Evolutionary conservation across 2,888 invertebrate species (phyloP), one percentile per base, ranked within the genome.

Genomic region (Orgyia antiqua): DNA sequence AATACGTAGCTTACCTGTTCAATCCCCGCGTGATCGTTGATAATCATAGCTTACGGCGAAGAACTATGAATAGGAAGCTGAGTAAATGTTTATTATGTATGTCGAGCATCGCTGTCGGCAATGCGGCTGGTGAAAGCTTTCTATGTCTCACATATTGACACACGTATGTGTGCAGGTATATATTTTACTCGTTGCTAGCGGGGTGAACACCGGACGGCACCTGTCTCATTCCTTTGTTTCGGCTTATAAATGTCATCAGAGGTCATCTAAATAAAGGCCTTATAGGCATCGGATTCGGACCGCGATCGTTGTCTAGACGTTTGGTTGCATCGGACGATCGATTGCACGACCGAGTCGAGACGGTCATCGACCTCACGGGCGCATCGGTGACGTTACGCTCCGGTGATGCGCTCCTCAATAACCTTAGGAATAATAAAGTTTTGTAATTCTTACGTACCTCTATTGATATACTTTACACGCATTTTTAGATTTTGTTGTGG

Each of bases 321-420:
- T 74, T 71, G 60, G 74, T 76, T 80, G 82, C 80, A 78, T 77
- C 75, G 84, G 73, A 74, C 80, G 75, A 86, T 86, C 84, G 84
- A 86, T 86, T 77, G 80, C 73, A 76, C 76, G 80, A 71, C 69
- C 72, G 60, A 69, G 71, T 77, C 72, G 76, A 79, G 83, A 77
- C 83, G 84, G 83, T 82, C 84, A 61, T 68, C 75, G 83, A 84
- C 83, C 84, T 76, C 78, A 66, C 70, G 76, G 76, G 77, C 79
- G 82, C 84, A 80, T 84, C 83, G 82, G 77, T 84, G 84, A 86
- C 84, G 84, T 82, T 82, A 72, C 83, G 83, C 83, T 83, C 63
- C 69, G 79, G 64, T 78, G 84, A 78, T 80, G 79, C 83, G 82
- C 82, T 74, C 75, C 68, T 73, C 73, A 66, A 64, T 75, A 73